Conservation (phyloP, 2,113 vertebrate genomes). For the Phrynosoma blainvillii region DNA sequence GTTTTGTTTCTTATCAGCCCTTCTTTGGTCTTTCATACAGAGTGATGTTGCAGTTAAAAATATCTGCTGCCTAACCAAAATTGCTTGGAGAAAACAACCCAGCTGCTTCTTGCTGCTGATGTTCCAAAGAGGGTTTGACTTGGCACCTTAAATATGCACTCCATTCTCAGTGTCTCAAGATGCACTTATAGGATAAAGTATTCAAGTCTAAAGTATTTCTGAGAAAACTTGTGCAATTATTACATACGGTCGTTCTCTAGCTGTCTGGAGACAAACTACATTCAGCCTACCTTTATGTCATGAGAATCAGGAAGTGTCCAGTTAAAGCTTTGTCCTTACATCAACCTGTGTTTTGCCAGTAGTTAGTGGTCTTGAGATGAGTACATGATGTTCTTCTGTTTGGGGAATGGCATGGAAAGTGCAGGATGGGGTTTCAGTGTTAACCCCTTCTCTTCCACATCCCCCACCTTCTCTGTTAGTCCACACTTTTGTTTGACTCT, state of each 20-base stretch:
- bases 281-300: not conserved
- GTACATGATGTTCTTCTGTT: slow-evolving; percentile 34
- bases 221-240: not conserved
- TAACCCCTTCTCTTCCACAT: not conserved
- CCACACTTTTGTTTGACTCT: not conserved
- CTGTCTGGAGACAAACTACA: not conserved
- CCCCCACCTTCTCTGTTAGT: not conserved
- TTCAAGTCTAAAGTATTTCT: not conserved
- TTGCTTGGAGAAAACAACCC: not conserved
- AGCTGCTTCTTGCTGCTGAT: too few relatives aligned
- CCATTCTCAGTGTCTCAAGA: not conserved
- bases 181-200: not conserved
- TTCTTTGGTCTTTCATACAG: not conserved
- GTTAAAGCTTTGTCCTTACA: slow-evolving; percentile 39
- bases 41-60: not conserved
- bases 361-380: slow-evolving; percentile 23
- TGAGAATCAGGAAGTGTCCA: slow-evolving; percentile 17
- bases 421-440: slow-evolving; percentile 25
- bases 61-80: not conserved
- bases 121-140: too few relatives aligned
- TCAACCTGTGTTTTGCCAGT: slow-evolving; percentile 21
- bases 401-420: slow-evolving; percentile 15
- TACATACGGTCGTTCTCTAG: not conserved
- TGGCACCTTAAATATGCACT: not conserved
- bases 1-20: not conserved